Evolutionary conservation across 2,113 vertebrate species (phyloP).

Genomic region (Mastomys natalensis): DNA sequence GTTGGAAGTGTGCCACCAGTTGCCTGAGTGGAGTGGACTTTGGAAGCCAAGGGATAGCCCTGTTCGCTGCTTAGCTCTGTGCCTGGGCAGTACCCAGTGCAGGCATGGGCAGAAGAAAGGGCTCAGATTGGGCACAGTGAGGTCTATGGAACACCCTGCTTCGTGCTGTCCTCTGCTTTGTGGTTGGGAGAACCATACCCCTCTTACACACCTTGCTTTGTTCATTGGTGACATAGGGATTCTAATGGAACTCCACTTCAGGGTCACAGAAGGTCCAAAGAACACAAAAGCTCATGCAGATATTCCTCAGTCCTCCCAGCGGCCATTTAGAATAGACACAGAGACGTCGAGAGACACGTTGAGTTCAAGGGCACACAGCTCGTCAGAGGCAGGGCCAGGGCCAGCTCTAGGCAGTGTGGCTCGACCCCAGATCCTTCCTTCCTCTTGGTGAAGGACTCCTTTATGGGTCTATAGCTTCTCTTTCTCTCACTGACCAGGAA

Average conservation of each 20-base stretch:
- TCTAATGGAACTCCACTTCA: not conserved
- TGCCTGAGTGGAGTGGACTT: not conserved
- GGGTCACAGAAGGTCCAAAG: not conserved
- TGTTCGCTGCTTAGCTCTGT: not conserved
- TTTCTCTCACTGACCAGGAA: accelerated
- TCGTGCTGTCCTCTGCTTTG: accelerated
- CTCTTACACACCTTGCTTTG: not conserved
- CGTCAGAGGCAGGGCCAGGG: not conserved
- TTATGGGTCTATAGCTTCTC: accelerated
- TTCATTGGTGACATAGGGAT: not conserved
- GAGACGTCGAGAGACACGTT: not conserved
- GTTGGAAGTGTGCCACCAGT: not conserved
- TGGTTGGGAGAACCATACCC: accelerated
- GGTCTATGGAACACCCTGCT: accelerated
- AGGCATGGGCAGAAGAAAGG: not conserved
- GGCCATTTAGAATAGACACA: not conserved
- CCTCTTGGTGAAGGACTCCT: not conserved
- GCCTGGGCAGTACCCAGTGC: too few species aligned
- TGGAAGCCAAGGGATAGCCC: not conserved
- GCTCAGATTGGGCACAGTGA: accelerated
- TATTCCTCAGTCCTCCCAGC: accelerated
- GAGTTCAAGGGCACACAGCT: not conserved
- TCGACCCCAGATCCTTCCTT: not conserved
- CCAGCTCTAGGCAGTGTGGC: not conserved
- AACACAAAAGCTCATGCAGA: not conserved